Conservation (phyloP, 2,888 invertebrate genomes). For the Lymantria monacha region DNA sequence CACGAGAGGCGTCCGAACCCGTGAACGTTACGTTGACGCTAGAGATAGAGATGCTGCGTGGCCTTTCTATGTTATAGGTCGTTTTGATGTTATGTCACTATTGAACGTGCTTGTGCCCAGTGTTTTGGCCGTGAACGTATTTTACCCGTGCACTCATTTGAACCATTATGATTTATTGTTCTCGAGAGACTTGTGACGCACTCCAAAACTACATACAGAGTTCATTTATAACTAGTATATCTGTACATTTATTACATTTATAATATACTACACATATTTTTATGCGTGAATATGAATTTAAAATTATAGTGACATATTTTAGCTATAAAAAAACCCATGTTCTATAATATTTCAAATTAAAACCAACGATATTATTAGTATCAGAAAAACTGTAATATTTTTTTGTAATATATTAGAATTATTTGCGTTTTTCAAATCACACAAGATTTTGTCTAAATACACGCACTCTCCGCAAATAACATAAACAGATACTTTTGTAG, state of each 20-base stretch:
- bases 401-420: too few species aligned
- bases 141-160: slow-evolving; percentile 55
- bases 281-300: neutral
- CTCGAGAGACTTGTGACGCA: slow-evolving; percentile 42
- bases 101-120: slow-evolving; percentile 68
- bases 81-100: slow-evolving; percentile 76
- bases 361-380: too few species aligned
- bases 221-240: neutral
- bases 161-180: slow-evolving; percentile 46
- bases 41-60: slow-evolving; percentile 77
- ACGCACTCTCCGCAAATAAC: too few species aligned
- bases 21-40: slow-evolving; percentile 64
- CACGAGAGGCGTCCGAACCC: slow-evolving; percentile 64
- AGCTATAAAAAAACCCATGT: too few species aligned
- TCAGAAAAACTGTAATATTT: too few species aligned
- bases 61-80: slow-evolving; percentile 66
- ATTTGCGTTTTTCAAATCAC: too few species aligned
- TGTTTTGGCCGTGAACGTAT: slow-evolving; percentile 73
- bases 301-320: too few species aligned
- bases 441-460: too few species aligned
- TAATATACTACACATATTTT: neutral
- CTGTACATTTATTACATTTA: neutral
- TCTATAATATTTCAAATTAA: too few species aligned
- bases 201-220: slow-evolving; percentile 6
- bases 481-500: too few species aligned